phyloP scores from a whole-genome alignment of 2,888 invertebrate species.

The Sarcophaga carnaria region DNA sequence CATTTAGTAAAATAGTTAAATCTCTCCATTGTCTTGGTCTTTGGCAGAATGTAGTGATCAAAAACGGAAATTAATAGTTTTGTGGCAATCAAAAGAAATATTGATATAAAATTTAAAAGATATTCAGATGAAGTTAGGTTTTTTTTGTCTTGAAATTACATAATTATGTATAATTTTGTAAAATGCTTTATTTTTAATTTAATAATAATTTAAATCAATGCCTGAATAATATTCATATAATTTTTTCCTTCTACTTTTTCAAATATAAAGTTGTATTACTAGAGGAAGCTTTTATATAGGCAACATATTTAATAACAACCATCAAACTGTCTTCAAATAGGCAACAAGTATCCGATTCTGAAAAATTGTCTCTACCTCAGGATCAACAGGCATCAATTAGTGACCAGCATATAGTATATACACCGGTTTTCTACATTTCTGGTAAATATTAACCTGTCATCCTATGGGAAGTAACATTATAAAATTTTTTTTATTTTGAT shows the following conservation, averaged over 20 bases:
- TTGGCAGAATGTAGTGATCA: no score
- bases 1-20: no score
- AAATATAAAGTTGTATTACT: slow-evolving; percentile 2
- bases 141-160: no score
- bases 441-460: slow-evolving; percentile 38
- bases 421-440: slow-evolving; percentile 64
- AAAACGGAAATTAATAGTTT: no score
- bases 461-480: neutral
- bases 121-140: no score
- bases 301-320: slow-evolving; percentile 44
- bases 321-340: slow-evolving; percentile 63
- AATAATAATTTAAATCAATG: no score
- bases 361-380: slow-evolving; percentile 41
- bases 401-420: slow-evolving; percentile 57
- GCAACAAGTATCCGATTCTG: slow-evolving; percentile 53
- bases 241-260: slow-evolving; percentile 1
- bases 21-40: no score
- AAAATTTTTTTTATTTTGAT: neutral
- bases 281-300: slow-evolving; percentile 42
- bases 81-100: no score
- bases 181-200: neutral
- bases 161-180: no score
- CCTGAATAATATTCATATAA: neutral
- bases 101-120: no score
- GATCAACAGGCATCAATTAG: slow-evolving; percentile 27